Evolutionary conservation across 2,113 vertebrate genomes (phyloP), one percentile per base, ranked within the genome.

Genomic region (Lamprologus sp.): DNA sequence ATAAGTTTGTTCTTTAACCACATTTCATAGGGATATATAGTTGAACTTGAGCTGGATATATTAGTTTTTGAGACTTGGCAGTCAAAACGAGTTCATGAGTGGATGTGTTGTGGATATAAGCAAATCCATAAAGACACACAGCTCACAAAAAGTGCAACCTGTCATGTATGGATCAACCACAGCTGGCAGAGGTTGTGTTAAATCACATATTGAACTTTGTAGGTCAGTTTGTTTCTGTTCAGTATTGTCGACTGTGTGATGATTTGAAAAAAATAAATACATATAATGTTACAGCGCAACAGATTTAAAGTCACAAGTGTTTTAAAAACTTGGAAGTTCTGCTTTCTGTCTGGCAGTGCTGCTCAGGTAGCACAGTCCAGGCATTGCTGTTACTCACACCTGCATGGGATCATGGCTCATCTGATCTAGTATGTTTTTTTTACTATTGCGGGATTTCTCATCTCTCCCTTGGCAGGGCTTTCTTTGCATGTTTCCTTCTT

Each of bases 401-500:
- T 9, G 82, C 88, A 89, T 89, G 86, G 77, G 90, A 54, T 58
- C 68, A 42, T 70, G 37, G 55, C 79, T 83, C 5, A 40, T 80
- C 68, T 55, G 21, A 28, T 77, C 11, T 84, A 79, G 65, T 73
- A 42, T 70, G 7, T 10, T 73, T 15, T 15, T 87, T 88, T 47
- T 23, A 86, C 31, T 58, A 17, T 6, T 14, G 19, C 56, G 37
- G 42, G 31, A 54, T 56, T 13, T 87, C 51, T 54, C 55, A 58
- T 82, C 28, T 87, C 37, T 86, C 40, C n/a, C 11, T 19, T 79
- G 35, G 65, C 75, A 86, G 70, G 23, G 47, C 80, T 85, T 33
- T 86, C 47, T 90, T 87, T 91, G 89, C 92, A 93, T 88, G 90
- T 81, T 80, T 63, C 80, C 35, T 10, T 53, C 70, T 53, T 60